These are phyloP conservation scores for Onychomys leucogaster DNA, from an alignment of 2,797 vertebrate genomes.

Conservation along the genomic window DNA sequence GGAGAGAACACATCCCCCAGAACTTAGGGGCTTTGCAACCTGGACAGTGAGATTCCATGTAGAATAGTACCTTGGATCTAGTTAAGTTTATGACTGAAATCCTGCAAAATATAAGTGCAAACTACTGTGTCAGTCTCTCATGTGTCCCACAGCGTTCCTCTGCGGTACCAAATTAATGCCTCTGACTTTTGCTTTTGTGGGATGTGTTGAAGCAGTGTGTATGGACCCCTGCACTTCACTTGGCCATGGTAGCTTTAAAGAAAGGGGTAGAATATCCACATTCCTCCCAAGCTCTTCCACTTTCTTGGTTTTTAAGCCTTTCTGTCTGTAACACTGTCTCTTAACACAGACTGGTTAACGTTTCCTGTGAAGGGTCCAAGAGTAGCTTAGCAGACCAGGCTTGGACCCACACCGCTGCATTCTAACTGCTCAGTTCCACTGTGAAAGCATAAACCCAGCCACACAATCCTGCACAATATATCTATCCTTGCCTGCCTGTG, in stretches of 20 bases:
- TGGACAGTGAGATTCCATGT: neutral
- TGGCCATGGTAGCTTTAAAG: neutral
- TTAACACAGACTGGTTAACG: neutral
- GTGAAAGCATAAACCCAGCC: neutral
- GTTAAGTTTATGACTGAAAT: neutral
- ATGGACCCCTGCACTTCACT: neutral
- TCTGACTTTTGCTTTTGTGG: neutral
- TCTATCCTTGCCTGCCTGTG: neutral
- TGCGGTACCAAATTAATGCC: too few relatives aligned
- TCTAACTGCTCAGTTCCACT: neutral
- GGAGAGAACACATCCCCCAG: neutral
- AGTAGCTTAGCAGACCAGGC: neutral
- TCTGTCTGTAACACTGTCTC: neutral
- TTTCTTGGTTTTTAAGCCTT: conserved; percentile 18
- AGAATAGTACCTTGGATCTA: neutral
- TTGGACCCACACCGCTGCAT: neutral
- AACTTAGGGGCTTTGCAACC: neutral
- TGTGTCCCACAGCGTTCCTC: accelerated
- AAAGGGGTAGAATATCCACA: neutral
- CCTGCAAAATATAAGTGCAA: neutral
- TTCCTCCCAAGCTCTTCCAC: neutral
- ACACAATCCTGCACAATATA: neutral
- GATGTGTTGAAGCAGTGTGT: neutral
- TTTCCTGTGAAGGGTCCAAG: neutral
- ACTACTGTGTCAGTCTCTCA: neutral